Conservation (phyloP, 2,888 invertebrate species). For the Neoascia interrupta region DNA sequence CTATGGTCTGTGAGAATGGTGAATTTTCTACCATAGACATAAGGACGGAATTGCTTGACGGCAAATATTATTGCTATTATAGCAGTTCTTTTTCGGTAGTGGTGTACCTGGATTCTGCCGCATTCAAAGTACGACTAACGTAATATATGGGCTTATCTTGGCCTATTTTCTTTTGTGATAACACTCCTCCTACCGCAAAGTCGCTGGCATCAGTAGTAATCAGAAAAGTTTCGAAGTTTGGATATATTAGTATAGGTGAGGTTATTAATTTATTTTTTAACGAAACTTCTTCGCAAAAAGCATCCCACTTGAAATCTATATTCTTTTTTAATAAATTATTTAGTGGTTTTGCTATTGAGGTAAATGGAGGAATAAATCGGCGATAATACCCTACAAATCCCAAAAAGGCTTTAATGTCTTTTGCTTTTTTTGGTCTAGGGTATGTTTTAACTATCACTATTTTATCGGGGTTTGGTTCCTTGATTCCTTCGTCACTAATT, state of each 20-base stretch:
- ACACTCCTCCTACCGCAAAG: conserved; percentile 60
- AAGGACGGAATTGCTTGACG: background rate
- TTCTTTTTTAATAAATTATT: background rate
- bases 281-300: background rate
- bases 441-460: background rate
- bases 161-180: conserved; percentile 59
- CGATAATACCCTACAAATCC: conserved; percentile 7
- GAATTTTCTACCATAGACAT: background rate
- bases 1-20: conserved; percentile 13
- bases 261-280: background rate
- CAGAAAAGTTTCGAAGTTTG: conserved; percentile 53
- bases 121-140: conserved; percentile 60
- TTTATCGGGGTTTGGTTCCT: background rate
- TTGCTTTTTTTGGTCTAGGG: background rate
- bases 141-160: conserved; percentile 68
- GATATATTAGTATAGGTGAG: conserved; percentile 23
- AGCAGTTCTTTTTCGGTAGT: conserved; percentile 69
- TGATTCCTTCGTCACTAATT: background rate
- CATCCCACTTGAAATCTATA: background rate
- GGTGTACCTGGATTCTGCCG: conserved; percentile 58
- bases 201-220: conserved; percentile 63
- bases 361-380: background rate
- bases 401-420: background rate
- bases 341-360: background rate
- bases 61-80: conserved; percentile 57